Evolutionary conservation across 2,113 vertebrate genomes (phyloP), one percentile per base, ranked within the genome.

Genomic region (Leptodactylus fuscus): DNA sequence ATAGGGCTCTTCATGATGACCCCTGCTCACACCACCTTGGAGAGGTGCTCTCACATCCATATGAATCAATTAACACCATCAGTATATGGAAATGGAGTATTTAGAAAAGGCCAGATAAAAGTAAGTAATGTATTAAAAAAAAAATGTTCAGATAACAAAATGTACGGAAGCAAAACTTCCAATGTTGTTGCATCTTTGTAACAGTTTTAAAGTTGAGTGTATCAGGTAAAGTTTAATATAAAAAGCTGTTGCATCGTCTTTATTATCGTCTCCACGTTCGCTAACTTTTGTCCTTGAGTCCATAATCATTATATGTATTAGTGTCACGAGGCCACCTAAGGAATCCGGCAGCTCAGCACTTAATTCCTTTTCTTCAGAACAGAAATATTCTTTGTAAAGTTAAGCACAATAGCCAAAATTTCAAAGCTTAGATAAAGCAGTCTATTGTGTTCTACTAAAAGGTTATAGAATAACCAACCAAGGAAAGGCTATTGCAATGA

Each of bases 61-160:
- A 77, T 89, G 90, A 90, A 91, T 86, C 86, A 91, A 89, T 88
- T 86, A 89, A 84, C 81, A 88, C 85, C 67, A 82, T 90, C 87
- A 89, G 20, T 83, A 87, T 87, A 88, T 87, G 71, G 49, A 90
- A 89, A 90, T 91, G 80, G 75, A 89, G 87, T 79, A 87, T 87
- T 87, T 88, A 88, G 48, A 88, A 48, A 87, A 70, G 69, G 81
- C 67, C 83, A 9, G 46, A 32, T 88, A 84, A 76, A 89, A 20
- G 7, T 76, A 79, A 58, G 34, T 44, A 51, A 76, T 32, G 27
- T 4, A 51, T 51, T 6, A 75, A 48, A 75, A 75, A n/a, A n/a
- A 16, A 75, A 29, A 29, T 32, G 15, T 8, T 51, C 22, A 51
- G 20, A 27, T 36, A 22, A 69, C 16, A 69, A 76, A 76, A 48